Base-by-base conservation (phyloP, 2,113 vertebrate genomes). In the Heterotis niloticus region DNA sequence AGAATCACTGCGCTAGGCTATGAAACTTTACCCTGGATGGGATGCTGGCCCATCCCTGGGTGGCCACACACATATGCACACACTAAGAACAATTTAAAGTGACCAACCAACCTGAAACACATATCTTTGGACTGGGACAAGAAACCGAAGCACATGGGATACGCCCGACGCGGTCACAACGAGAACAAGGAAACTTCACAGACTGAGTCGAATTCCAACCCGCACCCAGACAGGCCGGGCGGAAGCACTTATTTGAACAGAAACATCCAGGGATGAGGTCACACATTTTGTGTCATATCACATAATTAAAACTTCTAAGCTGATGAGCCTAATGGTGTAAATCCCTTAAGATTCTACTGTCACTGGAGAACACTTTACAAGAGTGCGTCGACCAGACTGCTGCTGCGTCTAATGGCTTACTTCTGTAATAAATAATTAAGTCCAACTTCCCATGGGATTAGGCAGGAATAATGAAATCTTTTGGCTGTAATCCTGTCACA, bases 401-500 rank as follows among this genome's bases (percentile, higher is more conserved):
- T 51, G 29, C 76, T 57, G 71, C 26, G 23, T 28, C 13, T 66
- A 60, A 78, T 67, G 18, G 20, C n/a, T 12, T 57, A 64, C 54
- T 26, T 26, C 66, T 67, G 24, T 51, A 77, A 67, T 70, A 64
- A 78, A 78, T 51, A 71, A 62, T 12, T 18, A 64, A 71, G 26
- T 28, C 18, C 18, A 54, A 56, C 5, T 20, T 56, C 28, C 14
- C 18, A n/a, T 70, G 57, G 66, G 5, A 44, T 64, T 76, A 76
- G 29, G 2, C 71, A 29, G 56, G 79, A 66, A 70, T 68, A 76
- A 76, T 76, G 56, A 69, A 69, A 67, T 68, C 54, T 78, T 69
- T 69, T 69, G 56, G 65, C 69, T 51, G 57, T 77, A 71, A 77
- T 72, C 54, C 75, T 34, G 71, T 64, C 75, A 62, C 76, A n/a